Evolutionary conservation across 2,888 invertebrate genomes (phyloP).

Genomic region (Ernsta delagoae): DNA sequence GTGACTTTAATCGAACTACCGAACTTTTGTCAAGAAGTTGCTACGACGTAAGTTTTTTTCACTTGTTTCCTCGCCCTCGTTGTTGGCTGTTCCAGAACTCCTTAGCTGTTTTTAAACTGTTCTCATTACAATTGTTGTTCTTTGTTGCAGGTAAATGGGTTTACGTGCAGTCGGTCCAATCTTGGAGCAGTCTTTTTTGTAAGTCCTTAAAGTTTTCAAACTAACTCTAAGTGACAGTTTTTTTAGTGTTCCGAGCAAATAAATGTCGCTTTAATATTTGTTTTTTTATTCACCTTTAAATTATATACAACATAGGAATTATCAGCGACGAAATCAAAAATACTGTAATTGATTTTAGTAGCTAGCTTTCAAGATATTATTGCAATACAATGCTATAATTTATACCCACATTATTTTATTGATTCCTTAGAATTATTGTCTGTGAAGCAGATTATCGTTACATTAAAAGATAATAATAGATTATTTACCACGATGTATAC

Average conservation of each 20-base stretch:
- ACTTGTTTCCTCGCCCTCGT: slow-evolving; percentile 5
- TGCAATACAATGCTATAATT: too few relatives aligned
- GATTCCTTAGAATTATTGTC: slow-evolving; percentile 13
- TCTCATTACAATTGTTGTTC: slow-evolving; percentile 16
- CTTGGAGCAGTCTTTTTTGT: background rate
- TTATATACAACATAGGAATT: too few relatives aligned
- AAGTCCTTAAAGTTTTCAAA: background rate
- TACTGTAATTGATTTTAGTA: too few relatives aligned
- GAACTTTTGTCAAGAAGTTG: slow-evolving; percentile 16
- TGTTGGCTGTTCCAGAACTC: slow-evolving; percentile 16
- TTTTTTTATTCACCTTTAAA: too few relatives aligned
- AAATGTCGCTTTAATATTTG: too few relatives aligned
- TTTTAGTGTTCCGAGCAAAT: background rate
- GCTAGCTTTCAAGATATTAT: too few relatives aligned
- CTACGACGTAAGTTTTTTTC: slow-evolving; percentile 13
- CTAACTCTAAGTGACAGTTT: background rate
- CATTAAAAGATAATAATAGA: slow-evolving; percentile 20
- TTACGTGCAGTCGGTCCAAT: background rate
- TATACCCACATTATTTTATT: too few relatives aligned
- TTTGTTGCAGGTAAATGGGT: slow-evolving; percentile 27
- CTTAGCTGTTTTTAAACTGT: slow-evolving; percentile 8
- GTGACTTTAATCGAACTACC: slow-evolving; percentile 13
- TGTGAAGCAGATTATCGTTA: slow-evolving; percentile 2
- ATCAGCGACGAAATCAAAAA: too few relatives aligned
- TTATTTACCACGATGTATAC: background rate